A percentile compares a stretch with the other conserved stretches of the same genome.
phyloP scores from a whole-genome alignment of 2,888 invertebrate species.

The Drosophila helvetica region DNA sequence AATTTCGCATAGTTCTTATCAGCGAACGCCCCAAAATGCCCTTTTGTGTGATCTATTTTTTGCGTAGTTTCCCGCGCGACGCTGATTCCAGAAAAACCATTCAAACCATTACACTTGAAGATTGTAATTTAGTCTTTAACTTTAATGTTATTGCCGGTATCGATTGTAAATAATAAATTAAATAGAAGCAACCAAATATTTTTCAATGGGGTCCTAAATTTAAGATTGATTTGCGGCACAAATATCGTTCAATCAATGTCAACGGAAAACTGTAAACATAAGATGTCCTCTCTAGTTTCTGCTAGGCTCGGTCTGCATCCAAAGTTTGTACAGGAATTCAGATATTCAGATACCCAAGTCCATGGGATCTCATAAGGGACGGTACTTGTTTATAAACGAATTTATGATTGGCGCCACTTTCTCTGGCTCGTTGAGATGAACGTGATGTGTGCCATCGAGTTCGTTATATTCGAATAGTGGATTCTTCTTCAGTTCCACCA shows the following conservation, averaged over 20 bases:
- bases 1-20: slow-evolving; percentile 11
- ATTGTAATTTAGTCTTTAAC: slow-evolving; percentile 60
- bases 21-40: slow-evolving; percentile 19
- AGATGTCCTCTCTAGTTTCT: not conserved
- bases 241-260: slow-evolving; percentile 41
- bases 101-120: slow-evolving; percentile 49
- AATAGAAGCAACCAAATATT: slow-evolving; percentile 52
- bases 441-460: slow-evolving; percentile 89
- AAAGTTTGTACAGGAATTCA: slow-evolving; percentile 20
- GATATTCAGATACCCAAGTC: slow-evolving; percentile 7
- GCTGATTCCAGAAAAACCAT: slow-evolving; percentile 56
- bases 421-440: slow-evolving; percentile 89
- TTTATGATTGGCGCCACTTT: slow-evolving; percentile 85
- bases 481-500: slow-evolving; percentile 85
- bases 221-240: slow-evolving; percentile 3
- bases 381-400: slow-evolving; percentile 85
- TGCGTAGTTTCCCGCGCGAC: slow-evolving; percentile 58
- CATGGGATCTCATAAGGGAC: slow-evolving; percentile 78
- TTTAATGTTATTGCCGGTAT: slow-evolving; percentile 74
- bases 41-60: slow-evolving; percentile 51
- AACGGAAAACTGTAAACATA: not conserved
- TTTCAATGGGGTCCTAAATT: not conserved
- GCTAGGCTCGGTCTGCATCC: not conserved
- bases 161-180: slow-evolving; percentile 66
- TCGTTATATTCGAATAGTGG: slow-evolving; percentile 86